Evolutionary conservation across 2,888 invertebrate species (phyloP).

Genomic region (Andrena bicolor): DNA sequence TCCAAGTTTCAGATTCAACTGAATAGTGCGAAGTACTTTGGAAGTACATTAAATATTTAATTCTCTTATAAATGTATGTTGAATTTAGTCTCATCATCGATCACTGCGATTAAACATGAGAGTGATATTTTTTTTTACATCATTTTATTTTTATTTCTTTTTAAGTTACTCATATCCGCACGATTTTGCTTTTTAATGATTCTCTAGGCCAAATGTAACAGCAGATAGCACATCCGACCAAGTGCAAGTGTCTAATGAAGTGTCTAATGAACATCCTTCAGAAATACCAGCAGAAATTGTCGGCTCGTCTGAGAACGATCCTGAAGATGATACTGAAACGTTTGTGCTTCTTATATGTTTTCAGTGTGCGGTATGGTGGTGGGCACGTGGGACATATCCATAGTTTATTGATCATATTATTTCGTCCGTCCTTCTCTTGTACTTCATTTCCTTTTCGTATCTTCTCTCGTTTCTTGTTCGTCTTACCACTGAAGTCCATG

Average conservation of each 20-base stretch:
- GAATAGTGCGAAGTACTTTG: not conserved
- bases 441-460: slow-evolving; percentile 6
- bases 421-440: slow-evolving; percentile 1
- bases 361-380: slow-evolving; percentile 61
- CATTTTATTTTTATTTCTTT: slow-evolving; percentile 15
- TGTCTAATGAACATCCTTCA: slow-evolving; percentile 25
- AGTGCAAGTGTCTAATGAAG: slow-evolving; percentile 23
- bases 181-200: slow-evolving; percentile 63
- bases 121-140: slow-evolving; percentile 1
- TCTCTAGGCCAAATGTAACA: slow-evolving; percentile 57
- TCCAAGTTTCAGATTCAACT: not conserved
- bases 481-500: not conserved
- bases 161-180: slow-evolving; percentile 56
- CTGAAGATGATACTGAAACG: slow-evolving; percentile 71
- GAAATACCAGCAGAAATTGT: slow-evolving; percentile 39
- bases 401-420: not conserved
- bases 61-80: not conserved
- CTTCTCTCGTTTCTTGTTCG: not conserved
- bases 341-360: slow-evolving; percentile 69
- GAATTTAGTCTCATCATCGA: not conserved
- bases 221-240: slow-evolving; percentile 37
- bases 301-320: slow-evolving; percentile 54
- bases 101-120: not conserved
- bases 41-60: too few species aligned
- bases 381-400: slow-evolving; percentile 31